Evolutionary conservation across 2,113 vertebrate species (phyloP).

Genomic region (Hippocampus comes): DNA sequence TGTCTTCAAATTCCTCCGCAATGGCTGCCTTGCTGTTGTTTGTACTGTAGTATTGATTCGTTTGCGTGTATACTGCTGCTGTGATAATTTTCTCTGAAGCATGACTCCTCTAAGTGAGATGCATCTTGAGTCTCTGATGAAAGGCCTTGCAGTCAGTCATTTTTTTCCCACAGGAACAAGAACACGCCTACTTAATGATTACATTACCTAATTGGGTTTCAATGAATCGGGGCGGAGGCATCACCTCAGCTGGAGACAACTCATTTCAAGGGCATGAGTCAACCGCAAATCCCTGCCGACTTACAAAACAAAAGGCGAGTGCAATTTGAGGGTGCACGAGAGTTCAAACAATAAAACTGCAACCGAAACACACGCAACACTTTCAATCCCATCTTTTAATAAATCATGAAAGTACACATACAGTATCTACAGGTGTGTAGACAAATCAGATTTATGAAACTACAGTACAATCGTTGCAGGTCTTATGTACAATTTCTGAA

Average conservation of each 20-base stretch:
- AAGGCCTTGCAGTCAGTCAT: neutral
- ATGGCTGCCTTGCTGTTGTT: no score
- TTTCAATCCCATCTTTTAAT: slow-evolving; percentile 73
- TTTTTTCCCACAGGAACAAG: neutral
- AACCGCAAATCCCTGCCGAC: no score
- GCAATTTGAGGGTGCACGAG: neutral
- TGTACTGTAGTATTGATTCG: no score
- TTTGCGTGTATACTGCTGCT: neutral
- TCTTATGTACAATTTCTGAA: slow-evolving; percentile 76
- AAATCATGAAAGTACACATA: slow-evolving; percentile 72
- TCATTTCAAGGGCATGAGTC: neutral
- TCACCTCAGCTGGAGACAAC: neutral
- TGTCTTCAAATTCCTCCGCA: no score
- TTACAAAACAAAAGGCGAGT: neutral
- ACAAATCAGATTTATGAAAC: slow-evolving; percentile 73
- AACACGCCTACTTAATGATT: neutral
- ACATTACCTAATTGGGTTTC: neutral
- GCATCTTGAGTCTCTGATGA: neutral
- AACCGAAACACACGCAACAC: neutral
- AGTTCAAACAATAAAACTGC: neutral
- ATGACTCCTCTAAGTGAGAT: neutral
- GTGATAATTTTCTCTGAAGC: neutral
- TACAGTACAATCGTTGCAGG: slow-evolving; percentile 75
- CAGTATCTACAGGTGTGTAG: slow-evolving; percentile 71
- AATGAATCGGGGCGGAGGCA: neutral